Percentiles rank a stretch among this genome's conserved stretches.
Evolutionary conservation across 2,797 vertebrate species (phyloP).

Genomic region (Cyprinodon diabolis): DNA sequence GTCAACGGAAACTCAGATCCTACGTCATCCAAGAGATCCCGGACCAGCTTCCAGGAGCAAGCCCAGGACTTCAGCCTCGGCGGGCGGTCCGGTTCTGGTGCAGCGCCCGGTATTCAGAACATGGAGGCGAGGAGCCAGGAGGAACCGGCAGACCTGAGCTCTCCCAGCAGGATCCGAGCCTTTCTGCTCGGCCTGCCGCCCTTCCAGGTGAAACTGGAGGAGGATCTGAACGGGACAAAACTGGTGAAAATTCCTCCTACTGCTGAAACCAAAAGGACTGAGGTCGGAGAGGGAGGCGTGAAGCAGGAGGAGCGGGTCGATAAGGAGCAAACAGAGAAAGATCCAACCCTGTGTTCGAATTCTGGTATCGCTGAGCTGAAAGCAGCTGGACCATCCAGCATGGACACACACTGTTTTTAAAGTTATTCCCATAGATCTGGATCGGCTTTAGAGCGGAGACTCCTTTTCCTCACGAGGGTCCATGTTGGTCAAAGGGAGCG

Average conservation of each 20-base stretch:
- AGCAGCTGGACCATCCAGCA: constrained; percentile 20
- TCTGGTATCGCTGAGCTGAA: constrained; percentile 55
- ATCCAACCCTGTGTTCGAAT: constrained; percentile 19
- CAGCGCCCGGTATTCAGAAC: constrained; percentile 13
- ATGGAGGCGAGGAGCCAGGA: constrained; percentile 69
- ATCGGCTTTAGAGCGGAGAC: background rate
- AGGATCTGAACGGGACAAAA: constrained; percentile 61
- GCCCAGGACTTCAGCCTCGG: constrained; percentile 38
- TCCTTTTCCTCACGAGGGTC: background rate
- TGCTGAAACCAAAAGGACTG: constrained; percentile 30
- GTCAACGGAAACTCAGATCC: constrained; percentile 35
- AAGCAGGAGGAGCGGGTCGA: constrained; percentile 25
- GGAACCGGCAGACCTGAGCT: constrained; percentile 83
- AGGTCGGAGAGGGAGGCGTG: constrained; percentile 16
- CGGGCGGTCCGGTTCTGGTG: constrained; percentile 26
- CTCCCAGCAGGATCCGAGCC: constrained; percentile 80
- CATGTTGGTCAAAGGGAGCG: constrained; percentile 1
- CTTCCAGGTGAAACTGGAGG: constrained; percentile 72
- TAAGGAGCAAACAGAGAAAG: constrained; percentile 29
- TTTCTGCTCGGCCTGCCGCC: constrained; percentile 71
- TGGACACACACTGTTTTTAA: constrained; percentile 53
- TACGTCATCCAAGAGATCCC: constrained; percentile 55
- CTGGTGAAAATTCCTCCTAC: constrained; percentile 51
- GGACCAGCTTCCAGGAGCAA: constrained; percentile 41
- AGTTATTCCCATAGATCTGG: background rate